phyloP scores from a whole-genome alignment of 64 coral and sea anemone genomes.

The Montipora sp. region DNA sequence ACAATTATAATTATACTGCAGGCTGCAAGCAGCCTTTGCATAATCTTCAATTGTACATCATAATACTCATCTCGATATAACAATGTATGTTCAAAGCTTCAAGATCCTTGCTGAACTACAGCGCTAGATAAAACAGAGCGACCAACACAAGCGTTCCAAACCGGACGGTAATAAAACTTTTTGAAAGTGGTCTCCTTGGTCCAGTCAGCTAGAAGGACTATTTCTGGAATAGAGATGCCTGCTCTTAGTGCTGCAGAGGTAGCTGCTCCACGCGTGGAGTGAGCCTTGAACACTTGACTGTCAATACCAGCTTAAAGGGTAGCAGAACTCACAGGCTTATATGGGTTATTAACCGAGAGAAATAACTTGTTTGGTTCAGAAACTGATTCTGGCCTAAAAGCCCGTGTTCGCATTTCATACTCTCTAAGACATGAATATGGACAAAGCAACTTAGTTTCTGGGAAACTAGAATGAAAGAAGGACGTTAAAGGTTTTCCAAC shows the following conservation, averaged over 20 bases:
- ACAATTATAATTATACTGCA: conserved; percentile 32
- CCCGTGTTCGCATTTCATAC: conserved; percentile 4
- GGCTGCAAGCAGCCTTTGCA: conserved; percentile 49
- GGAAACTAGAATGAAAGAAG: conserved; percentile 66
- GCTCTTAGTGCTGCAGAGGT: conserved; percentile 22
- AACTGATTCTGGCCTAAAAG: neutral
- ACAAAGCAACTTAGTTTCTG: conserved; percentile 20
- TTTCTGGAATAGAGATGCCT: conserved; percentile 22
- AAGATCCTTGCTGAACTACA: neutral
- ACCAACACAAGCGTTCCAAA: conserved; percentile 3
- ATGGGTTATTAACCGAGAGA: conserved; percentile 26
- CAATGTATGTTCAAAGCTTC: conserved; percentile 60
- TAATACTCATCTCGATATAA: conserved; percentile 57
- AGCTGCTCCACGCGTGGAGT: conserved; percentile 27
- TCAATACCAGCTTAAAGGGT: conserved; percentile 36
- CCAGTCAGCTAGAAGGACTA: conserved; percentile 21
- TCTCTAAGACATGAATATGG: conserved; percentile 26
- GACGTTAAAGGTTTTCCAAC: conserved; percentile 32
- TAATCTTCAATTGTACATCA: conserved; percentile 63
- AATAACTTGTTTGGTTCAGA: conserved; percentile 55
- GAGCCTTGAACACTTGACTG: conserved; percentile 27
- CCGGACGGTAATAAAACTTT: conserved; percentile 24
- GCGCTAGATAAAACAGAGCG: conserved; percentile 4
- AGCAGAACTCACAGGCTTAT: conserved; percentile 42
- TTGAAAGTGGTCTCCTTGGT: conserved; percentile 43